Evolutionary conservation across 92 coral and sea anemone species (phyloP), one percentile per base, ranked within the genome.

Genomic region (Metridium senile): DNA sequence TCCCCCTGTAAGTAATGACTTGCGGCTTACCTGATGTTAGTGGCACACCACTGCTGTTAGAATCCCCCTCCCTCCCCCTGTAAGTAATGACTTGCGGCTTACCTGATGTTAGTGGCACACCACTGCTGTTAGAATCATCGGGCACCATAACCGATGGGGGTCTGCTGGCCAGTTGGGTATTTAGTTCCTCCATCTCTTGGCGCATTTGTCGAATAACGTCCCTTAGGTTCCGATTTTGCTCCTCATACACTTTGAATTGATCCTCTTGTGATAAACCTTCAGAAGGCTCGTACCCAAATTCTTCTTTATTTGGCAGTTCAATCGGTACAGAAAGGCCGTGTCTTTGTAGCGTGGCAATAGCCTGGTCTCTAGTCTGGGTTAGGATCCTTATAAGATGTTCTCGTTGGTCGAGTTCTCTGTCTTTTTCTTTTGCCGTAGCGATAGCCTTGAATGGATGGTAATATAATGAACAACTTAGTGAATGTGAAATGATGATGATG

Each of bases 121-220:
- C 58, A 31, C 84, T 68, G 46, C 33, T 78, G 17, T 78, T 82
- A 19, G 59, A 61, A 9, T 76, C 87, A 19, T 62, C 85, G 29
- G 75, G 82, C 35, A 46, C 83, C 84, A 82, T 56, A 46, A 89
- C 91, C 57, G 90, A 78, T 0, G 97, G 85, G 75, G 97, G 85
- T 76, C 82, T 83, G 49, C 82, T 67, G 26, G 90, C 90, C 23
- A 85, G 82, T 82, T 92, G 93, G 70, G 80, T 86, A 62, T 86
- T 89, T 46, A 95, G 87, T 39, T 89, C 93, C 72, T 95, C 97
- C 97, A 95, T 92, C 58, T 95, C 96, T 16, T 89, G 83, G 28
- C 99, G 87, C 99, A 95, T 95, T 75, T 95, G 99, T 66, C 92
- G 82, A 58, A 95, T 86, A 56, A 92, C 91, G 47, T 63, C 93